These are phyloP conservation scores for Venturia canescens DNA, from an alignment of 1,140 invertebrate species.

Conservation along the genomic window DNA sequence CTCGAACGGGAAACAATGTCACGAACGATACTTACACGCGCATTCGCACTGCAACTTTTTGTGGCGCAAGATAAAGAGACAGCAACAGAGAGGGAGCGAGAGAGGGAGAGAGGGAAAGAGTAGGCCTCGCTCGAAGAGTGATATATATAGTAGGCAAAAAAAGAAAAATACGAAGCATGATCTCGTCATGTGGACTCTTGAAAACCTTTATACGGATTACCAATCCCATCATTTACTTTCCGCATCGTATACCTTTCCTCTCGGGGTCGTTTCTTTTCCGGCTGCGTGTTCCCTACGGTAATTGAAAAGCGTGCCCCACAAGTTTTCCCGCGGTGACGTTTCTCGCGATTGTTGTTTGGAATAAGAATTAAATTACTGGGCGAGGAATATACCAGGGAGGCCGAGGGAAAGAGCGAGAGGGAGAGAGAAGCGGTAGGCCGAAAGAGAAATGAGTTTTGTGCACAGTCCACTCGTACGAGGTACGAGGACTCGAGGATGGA, in stretches of 20 bases:
- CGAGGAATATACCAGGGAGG: background rate
- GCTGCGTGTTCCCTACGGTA: conserved; percentile 36
- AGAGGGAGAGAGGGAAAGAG: background rate
- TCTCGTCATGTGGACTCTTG: conserved; percentile 30
- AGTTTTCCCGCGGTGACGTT: conserved; percentile 25
- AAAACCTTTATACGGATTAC: conserved; percentile 46
- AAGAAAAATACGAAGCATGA: conserved; percentile 10
- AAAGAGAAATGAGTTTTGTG: background rate
- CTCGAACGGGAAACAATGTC: conserved; percentile 44
- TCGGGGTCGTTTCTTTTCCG: conserved; percentile 35
- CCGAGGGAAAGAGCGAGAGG: background rate
- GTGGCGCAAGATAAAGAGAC: background rate
- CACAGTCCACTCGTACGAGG: background rate
- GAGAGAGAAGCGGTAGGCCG: background rate
- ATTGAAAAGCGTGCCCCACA: conserved; percentile 46
- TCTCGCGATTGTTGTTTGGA: conserved; percentile 37
- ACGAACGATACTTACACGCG: conserved; percentile 34
- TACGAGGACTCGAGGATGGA: conserved; percentile 6
- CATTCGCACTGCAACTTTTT: conserved; percentile 44
- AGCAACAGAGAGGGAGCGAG: background rate
- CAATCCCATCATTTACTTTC: conserved; percentile 46
- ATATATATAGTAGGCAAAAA: background rate
- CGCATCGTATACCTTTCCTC: conserved; percentile 31
- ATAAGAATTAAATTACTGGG: conserved; percentile 41
- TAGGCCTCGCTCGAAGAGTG: background rate